Conservation (phyloP, 2,888 invertebrate genomes). For the Drosophila ezoana region DNA sequence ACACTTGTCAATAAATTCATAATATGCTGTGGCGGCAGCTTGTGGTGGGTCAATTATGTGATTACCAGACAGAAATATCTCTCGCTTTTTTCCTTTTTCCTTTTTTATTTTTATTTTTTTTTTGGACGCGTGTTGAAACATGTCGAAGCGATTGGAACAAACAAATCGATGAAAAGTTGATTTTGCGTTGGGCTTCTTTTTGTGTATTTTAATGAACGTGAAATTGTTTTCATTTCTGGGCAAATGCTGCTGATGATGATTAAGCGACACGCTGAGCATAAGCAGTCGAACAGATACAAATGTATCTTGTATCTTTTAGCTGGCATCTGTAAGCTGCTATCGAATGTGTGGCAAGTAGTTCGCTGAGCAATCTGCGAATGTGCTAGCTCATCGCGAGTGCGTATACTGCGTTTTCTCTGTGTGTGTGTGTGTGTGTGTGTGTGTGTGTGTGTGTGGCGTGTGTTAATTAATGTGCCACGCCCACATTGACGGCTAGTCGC, state of each 20-base stretch:
- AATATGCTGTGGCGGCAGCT: conserved; percentile 6
- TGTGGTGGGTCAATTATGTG: conserved; percentile 33
- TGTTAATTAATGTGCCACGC: conserved; percentile 71
- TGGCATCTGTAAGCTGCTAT: conserved; percentile 7
- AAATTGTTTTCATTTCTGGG: conserved; percentile 66
- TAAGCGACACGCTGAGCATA: conserved; percentile 43
- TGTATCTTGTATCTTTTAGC: conserved; percentile 35
- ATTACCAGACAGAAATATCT: conserved; percentile 31
- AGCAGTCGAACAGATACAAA: conserved; percentile 39
- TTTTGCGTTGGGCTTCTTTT: not conserved
- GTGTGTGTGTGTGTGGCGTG: conserved; percentile 10
- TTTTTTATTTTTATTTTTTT: not conserved
- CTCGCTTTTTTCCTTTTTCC: not conserved
- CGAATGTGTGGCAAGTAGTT: conserved; percentile 35
- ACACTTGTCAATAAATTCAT: conserved; percentile 57
- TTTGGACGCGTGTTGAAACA: conserved; percentile 30
- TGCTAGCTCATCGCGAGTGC: conserved; percentile 64
- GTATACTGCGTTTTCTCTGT: not conserved
- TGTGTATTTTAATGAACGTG: conserved; percentile 64
- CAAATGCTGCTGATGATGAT: conserved; percentile 59
- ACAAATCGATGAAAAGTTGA: conserved; percentile 15
- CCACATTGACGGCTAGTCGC: conserved; percentile 22
- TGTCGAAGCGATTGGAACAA: conserved; percentile 2
- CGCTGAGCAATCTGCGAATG: conserved; percentile 30
- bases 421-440: conserved; percentile 3